A percentile compares a stretch with the other conserved stretches of the same genome.
phyloP scores from a whole-genome alignment of 1,140 invertebrate genomes.

The Adelges cooleyi region DNA sequence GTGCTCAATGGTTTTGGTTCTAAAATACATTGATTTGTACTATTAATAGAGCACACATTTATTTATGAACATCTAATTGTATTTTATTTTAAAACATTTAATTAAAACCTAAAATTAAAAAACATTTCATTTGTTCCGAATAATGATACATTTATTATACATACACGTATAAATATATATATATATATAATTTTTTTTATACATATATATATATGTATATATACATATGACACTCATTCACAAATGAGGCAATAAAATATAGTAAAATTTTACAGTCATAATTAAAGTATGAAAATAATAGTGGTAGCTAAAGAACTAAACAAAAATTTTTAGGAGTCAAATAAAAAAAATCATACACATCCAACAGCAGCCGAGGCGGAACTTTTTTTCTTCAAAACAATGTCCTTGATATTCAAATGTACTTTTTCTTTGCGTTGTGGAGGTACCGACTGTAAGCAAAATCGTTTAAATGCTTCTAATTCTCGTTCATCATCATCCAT shows the following conservation, averaged over 20 bases:
- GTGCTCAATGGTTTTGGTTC: conserved; percentile 27
- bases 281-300: conserved; percentile 15
- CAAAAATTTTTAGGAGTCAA: no score
- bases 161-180: no score
- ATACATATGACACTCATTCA: no score
- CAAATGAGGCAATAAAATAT: conserved; percentile 12
- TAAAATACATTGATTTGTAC: conserved; percentile 14
- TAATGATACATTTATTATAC: no score
- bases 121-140: no score
- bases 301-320: conserved; percentile 3
- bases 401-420: conserved; percentile 59
- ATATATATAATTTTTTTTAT: no score
- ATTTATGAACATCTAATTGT: conserved; percentile 4
- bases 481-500: conserved; percentile 63
- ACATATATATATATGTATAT: no score
- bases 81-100: no score
- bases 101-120: no score
- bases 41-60: conserved; percentile 9
- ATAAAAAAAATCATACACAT: conserved; percentile 9
- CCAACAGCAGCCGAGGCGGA: conserved; percentile 34
- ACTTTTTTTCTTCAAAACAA: conserved; percentile 53
- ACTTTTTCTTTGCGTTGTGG: conserved; percentile 55
- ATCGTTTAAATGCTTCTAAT: conserved; percentile 66
- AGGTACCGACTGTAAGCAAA: conserved; percentile 60
- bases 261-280: background rate